Conservation (phyloP, 2,888 invertebrate genomes). For the Orchesellides sinensis region DNA sequence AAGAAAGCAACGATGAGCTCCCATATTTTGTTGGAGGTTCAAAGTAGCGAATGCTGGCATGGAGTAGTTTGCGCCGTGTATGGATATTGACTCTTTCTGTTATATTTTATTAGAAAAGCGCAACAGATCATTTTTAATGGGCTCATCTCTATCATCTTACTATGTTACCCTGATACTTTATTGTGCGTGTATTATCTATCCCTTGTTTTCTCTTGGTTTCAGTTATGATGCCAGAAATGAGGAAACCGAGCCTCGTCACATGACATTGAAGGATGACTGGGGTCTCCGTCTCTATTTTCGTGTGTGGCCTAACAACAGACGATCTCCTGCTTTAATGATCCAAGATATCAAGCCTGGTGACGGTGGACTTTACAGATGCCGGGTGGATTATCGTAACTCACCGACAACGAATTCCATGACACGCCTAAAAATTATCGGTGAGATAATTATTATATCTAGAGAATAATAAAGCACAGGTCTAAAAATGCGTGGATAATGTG, state of each 20-base stretch:
- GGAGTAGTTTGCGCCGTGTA: no score
- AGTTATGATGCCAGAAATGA: constrained; percentile 74
- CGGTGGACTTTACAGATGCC: constrained; percentile 87
- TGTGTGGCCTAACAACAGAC: constrained; percentile 69
- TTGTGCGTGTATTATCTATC: no score
- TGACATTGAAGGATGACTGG: constrained; percentile 73
- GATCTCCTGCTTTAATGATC: constrained; percentile 73
- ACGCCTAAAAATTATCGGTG: constrained; percentile 92
- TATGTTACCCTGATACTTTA: background rate
- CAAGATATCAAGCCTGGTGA: constrained; percentile 68
- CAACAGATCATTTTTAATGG: constrained; percentile 60
- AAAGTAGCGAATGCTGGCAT: no score
- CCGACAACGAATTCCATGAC: constrained; percentile 92
- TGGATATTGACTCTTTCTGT: background rate
- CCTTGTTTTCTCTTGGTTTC: constrained; percentile 58
- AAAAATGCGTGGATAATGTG: no score
- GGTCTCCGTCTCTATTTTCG: constrained; percentile 74
- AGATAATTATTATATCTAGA: constrained; percentile 77
- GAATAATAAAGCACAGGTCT: no score
- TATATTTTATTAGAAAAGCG: constrained; percentile 6
- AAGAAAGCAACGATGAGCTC: no score
- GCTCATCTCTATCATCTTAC: constrained; percentile 3
- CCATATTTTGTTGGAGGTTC: no score
- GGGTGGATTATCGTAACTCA: constrained; percentile 92
- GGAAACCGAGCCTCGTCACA: constrained; percentile 71